A percentile compares a stretch with the other conserved stretches of the same genome.
These are phyloP conservation scores for Thalassaphorura encarpata DNA, from an alignment of 1,140 invertebrate genomes.

Conservation along the genomic window DNA sequence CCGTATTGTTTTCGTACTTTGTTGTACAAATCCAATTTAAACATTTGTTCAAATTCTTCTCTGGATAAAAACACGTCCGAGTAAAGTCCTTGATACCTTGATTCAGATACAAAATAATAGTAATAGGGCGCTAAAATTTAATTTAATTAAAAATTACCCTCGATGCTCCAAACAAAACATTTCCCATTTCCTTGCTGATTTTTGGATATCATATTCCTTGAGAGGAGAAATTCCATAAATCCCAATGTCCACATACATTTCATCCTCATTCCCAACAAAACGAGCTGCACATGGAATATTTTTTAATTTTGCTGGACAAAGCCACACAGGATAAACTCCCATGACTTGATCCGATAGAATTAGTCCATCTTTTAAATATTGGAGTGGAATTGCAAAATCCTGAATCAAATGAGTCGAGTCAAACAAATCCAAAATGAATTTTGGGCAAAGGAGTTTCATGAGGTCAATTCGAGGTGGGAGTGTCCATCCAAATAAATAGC, in stretches of 20 bases:
- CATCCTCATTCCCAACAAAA: not conserved
- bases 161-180: slow-evolving; percentile 53
- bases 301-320: slow-evolving; percentile 70
- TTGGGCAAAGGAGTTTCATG: not conserved
- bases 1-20: slow-evolving; percentile 48
- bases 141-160: no score
- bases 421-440: not conserved
- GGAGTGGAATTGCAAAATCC: slow-evolving; percentile 4
- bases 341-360: not conserved
- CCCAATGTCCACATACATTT: slow-evolving; percentile 5
- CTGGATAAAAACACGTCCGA: slow-evolving; percentile 65
- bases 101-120: no score
- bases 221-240: slow-evolving; percentile 34
- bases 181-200: slow-evolving; percentile 59
- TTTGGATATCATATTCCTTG: slow-evolving; percentile 50
- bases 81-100: slow-evolving; percentile 78
- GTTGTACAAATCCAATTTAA: slow-evolving; percentile 68
- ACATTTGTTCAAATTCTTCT: slow-evolving; percentile 70
- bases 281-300: slow-evolving; percentile 51
- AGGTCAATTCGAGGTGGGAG: not conserved
- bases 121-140: no score
- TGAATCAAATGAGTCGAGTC: not conserved
- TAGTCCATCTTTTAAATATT: not conserved
- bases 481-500: slow-evolving; percentile 5
- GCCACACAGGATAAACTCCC: slow-evolving; percentile 59